phyloP scores from a whole-genome alignment of 2,888 invertebrate genomes.

The Euspilapteryx auroguttella region DNA sequence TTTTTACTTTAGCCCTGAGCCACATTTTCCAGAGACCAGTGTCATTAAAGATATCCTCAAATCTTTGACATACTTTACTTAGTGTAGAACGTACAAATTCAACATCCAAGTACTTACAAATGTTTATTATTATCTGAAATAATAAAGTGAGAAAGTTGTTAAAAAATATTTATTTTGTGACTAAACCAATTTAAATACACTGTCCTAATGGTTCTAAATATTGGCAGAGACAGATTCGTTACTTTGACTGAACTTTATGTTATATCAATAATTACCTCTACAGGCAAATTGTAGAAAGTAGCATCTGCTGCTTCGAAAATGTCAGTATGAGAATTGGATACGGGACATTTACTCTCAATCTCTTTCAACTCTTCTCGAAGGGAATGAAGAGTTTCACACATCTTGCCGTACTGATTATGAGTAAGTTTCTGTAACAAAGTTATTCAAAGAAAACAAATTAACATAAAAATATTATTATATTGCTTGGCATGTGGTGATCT shows the following conservation, averaged over 20 bases:
- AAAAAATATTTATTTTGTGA: no score
- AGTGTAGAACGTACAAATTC: conserved; percentile 52
- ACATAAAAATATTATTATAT: no score
- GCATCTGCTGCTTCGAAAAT: conserved; percentile 17
- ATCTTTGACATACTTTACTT: conserved; percentile 57
- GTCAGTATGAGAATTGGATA: conserved; percentile 11
- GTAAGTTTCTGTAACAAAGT: no score
- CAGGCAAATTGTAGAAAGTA: conserved; percentile 32
- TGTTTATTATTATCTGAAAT: conserved; percentile 62
- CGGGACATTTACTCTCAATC: conserved; percentile 19
- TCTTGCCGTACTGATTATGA: no score
- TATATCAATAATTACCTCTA: conserved; percentile 28
- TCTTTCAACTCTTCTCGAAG: conserved; percentile 21
- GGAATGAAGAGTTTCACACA: conserved; percentile 30
- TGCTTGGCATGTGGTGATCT: no score
- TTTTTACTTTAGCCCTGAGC: conserved; percentile 22
- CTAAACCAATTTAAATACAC: no score
- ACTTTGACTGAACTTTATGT: no score
- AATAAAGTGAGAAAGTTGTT: conserved; percentile 6
- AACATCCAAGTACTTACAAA: conserved; percentile 62
- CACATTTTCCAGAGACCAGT: conserved; percentile 59
- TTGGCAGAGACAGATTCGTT: no score
- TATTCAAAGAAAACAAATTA: no score
- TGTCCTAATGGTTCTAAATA: no score
- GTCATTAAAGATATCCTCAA: conserved; percentile 57